Evolutionary conservation across 2,888 invertebrate species (phyloP), one percentile per base, ranked within the genome.

Genomic region (Lasius fuliginosus): DNA sequence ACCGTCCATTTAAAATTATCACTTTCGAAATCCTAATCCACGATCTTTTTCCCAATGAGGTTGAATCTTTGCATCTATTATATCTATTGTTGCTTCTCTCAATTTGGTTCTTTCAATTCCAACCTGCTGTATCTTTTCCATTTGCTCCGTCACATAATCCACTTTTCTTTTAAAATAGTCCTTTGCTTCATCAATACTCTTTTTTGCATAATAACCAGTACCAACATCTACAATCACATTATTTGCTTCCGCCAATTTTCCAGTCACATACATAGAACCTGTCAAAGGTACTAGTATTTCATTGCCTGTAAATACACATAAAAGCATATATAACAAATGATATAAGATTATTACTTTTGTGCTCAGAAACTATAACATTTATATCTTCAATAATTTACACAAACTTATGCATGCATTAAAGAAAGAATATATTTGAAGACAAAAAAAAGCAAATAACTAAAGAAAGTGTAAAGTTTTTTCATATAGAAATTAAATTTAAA

Each of bases 231-330:
- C 98, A 46, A 99, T 96, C 76, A 99, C 98, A 94, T 97, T 97
- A 77, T 98, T 97, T 49, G 98, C 97, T 93, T 99, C 98, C 86
- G 97, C 96, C 84, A 99, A 96, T 91, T 97, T 97, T 2, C 99
- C 99, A 60, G 98, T 98, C 62, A 99, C 99, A 95, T 99, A 99
- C 98, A 99, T 99, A 96, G 99, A 99, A 92, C 98, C 98, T 18
- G 99, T 99, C 18, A 99, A 96, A 1, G 99, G 99, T 23, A 99
- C 99, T 30, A 99, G 95, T 89, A 99, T 97, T 83, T 97, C 97
- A 93, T 98, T 98, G 8, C 92, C 94, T 94, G 81, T 5, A 88
- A 90, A 40, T 58, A 53, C n/a, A 60, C 5, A 15, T 18, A 18
- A 49, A 65, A 82, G 1, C 8, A 68, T 23, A 3, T 11, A 46